Evolutionary conservation across 1,140 invertebrate species (phyloP), one percentile per base, ranked within the genome.

Genomic region (Holcopasites calliopsidis): DNA sequence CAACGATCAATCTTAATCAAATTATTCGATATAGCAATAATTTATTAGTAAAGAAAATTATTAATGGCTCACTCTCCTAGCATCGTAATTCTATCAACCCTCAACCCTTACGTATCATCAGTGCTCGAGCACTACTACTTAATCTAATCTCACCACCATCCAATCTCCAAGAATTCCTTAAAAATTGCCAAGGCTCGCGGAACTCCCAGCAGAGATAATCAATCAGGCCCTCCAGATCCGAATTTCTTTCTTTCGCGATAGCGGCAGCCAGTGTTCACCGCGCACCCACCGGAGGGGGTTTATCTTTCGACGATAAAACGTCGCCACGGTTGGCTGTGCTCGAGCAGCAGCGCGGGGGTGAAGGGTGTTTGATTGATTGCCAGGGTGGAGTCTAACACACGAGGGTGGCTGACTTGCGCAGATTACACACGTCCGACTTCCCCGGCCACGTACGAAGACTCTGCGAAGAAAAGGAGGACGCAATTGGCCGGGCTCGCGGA

Each of bases 311-410:
- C 80, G 82, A 83, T 83, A 69, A 79, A 77, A 60, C 76, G 50
- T 65, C 72, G 81, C 80, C 76, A 71, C 64, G 61, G 80, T 58
- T 58, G 65, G 58, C 70, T 70, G 58, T 54, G 62, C 55, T 52
- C 44, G 62, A 70, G 70, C 52, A 54, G 44, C 71, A 50, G 58
- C 40, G 21, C 18, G 23, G 35, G 73, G 6, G 44, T 31, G 13
- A 47, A 35, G 57, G 77, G 52, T 61, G 52, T 84, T 88, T 89
- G 88, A 89, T 89, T 89, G 87, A 89, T 89, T 88, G 82, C 69
- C 76, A 85, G 87, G 88, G 88, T 88, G 88, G 88, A 89, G 88
- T 88, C 87, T 86, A 80, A 76, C 72, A 82, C 77, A 77, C 85
- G 75, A 85, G 82, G 64, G 69, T 79, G 75, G 57, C 58, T 80